Base-by-base conservation (phyloP, 2,113 vertebrate genomes). In the Lamprotornis superbus region DNA sequence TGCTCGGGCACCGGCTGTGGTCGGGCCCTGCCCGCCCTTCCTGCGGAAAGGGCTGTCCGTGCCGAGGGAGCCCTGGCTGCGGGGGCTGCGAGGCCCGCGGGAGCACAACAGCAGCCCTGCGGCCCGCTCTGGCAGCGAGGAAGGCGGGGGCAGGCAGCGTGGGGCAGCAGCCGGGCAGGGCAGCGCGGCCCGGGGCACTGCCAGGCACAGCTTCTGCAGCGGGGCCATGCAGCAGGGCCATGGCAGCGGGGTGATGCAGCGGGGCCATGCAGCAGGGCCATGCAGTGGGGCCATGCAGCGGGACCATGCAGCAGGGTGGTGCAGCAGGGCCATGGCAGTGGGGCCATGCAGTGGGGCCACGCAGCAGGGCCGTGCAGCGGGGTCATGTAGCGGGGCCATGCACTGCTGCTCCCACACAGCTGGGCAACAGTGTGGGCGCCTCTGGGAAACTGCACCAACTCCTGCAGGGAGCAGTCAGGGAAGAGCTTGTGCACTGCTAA, bases 151-250 rank as follows among this genome's bases (percentile, higher is more conserved):
- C 28, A 55, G 44, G 16, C 21, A 20, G 22, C 22, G 15, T 0
- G 19, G 18, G 25, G 17, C 16, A n/a, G 65, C 71, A 12, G 28
- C 5, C 15, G 5, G 18, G 28, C 35, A 12, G 53, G 8, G 31
- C 5, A 35, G 31, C 14, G 20, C 1, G 19, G 39, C 9, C 19
- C 0, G 0, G 47, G 28, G 61, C 15, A 0, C 12, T 30, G 12
- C 56, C 22, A 10, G 50, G 28, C 61, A 31, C 31, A 13, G 40
- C 12, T 2, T 3, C 44, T 17, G 40, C 55, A 23, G 63, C 17
- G 5, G 6, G 14, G 24, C 40, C 40, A 13, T 15, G 49, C 47
- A 8, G 47, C 47, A 12, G 46, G 21, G 17, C 44, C 17, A 44
- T 19, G 44, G 46, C 46, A 47, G 46, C 46, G 3, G 44, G 18